Conservation (phyloP, 2,888 invertebrate genomes). For the Eumerus sabulonum region DNA sequence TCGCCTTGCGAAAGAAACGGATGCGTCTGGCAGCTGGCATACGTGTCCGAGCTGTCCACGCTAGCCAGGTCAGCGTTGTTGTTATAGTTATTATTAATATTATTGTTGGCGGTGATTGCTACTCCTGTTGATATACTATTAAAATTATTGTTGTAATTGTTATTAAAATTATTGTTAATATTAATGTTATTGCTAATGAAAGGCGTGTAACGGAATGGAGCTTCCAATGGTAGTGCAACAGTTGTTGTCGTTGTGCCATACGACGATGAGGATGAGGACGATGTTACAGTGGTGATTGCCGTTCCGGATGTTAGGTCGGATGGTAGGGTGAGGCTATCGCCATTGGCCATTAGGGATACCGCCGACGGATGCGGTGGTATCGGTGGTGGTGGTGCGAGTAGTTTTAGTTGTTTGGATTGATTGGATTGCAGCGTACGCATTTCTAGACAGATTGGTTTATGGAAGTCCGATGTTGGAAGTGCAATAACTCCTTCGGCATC, state of each 20-base stretch:
- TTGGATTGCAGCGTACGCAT: conserved; percentile 82
- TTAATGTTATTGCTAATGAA: conserved; percentile 72
- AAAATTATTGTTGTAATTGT: conserved; percentile 76
- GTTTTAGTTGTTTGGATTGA: conserved; percentile 72
- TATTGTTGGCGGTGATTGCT: conserved; percentile 70
- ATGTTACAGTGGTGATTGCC: conserved; percentile 67
- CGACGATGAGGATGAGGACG: conserved; percentile 76
- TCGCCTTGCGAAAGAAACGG: conserved; percentile 93
- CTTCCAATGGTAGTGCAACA: conserved; percentile 77
- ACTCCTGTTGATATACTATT: conserved; percentile 73
- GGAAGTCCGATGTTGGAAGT: conserved; percentile 90
- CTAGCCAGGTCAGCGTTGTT: conserved; percentile 81
- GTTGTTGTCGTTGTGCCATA: conserved; percentile 78
- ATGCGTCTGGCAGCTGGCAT: conserved; percentile 97
- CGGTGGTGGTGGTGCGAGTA: conserved; percentile 71
- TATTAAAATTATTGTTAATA: conserved; percentile 75
- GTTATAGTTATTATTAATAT: conserved; percentile 77
- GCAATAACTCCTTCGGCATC: conserved; percentile 95
- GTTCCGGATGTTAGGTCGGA: conserved; percentile 59
- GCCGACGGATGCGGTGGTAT: conserved; percentile 67
- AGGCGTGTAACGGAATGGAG: conserved; percentile 74
- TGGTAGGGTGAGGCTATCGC: conserved; percentile 51
- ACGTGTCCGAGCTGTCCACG: conserved; percentile 92
- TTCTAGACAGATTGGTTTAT: conserved; percentile 90
- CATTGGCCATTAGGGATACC: conserved; percentile 61